These are phyloP conservation scores for Hirtodrosophila trivittata DNA, from an alignment of 2,888 invertebrate genomes.

Conservation along the genomic window DNA sequence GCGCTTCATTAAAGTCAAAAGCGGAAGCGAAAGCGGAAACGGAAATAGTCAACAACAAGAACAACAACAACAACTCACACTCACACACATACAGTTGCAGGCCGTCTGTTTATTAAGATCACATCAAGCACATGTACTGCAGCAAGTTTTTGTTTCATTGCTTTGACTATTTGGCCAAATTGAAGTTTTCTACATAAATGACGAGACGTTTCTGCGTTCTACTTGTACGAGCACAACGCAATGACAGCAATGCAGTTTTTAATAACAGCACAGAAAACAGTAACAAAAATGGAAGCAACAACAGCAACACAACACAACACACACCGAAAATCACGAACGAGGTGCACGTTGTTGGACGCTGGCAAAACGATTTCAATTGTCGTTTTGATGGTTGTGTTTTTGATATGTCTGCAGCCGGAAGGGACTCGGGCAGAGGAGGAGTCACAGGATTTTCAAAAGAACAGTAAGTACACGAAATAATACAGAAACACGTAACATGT, in stretches of 20 bases:
- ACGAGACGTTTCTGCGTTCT: constrained; percentile 65
- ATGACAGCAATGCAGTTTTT: constrained; percentile 74
- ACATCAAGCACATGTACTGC: no score
- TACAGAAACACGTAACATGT: background rate
- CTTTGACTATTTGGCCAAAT: constrained; percentile 53
- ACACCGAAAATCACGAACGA: constrained; percentile 67
- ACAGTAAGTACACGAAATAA: constrained; percentile 81
- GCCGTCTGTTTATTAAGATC: no score
- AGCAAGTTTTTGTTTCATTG: constrained; percentile 34
- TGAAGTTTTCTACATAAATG: constrained; percentile 69
- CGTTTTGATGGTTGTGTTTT: constrained; percentile 44
- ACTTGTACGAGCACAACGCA: constrained; percentile 47
- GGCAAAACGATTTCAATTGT: constrained; percentile 58
- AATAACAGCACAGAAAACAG: constrained; percentile 47
- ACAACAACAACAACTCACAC: constrained; percentile 26
- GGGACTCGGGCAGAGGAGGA: constrained; percentile 79
- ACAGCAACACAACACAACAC: constrained; percentile 43
- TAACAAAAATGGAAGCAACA: constrained; percentile 44
- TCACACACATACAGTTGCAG: constrained; percentile 6
- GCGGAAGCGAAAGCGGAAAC: constrained; percentile 56
- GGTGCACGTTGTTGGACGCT: constrained; percentile 45
- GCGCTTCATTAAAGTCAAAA: constrained; percentile 72
- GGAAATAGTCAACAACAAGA: constrained; percentile 56
- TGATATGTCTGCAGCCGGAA: constrained; percentile 49
- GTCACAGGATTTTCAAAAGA: constrained; percentile 84